Evolutionary conservation across 2,113 vertebrate genomes (phyloP).

Genomic region (Chrysochloris asiatica): DNA sequence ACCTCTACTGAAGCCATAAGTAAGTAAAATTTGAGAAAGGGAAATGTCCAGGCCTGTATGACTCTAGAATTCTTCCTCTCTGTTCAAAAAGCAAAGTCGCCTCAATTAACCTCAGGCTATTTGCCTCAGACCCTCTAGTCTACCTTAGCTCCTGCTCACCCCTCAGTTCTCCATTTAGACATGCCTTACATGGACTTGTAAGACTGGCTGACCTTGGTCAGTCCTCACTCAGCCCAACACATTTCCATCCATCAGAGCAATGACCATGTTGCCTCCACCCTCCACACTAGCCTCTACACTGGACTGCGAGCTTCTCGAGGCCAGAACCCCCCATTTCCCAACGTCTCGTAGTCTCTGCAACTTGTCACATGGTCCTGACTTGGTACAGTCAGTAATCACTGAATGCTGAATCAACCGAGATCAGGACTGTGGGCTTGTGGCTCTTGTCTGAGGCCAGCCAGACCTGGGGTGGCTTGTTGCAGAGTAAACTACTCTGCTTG

Average conservation of each 20-base stretch:
- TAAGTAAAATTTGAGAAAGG: background rate
- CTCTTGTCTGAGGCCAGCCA: background rate
- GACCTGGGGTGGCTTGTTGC: too few species aligned
- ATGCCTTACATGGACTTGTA: background rate
- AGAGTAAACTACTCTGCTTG: background rate
- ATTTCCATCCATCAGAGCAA: background rate
- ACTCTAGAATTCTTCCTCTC: background rate
- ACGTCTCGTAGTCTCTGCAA: background rate
- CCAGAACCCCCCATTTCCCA: background rate
- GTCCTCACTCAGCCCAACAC: background rate
- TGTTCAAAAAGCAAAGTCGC: background rate
- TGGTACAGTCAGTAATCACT: too few species aligned
- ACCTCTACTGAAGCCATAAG: background rate
- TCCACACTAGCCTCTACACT: background rate
- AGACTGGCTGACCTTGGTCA: background rate
- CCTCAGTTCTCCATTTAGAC: background rate
- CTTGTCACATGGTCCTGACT: background rate
- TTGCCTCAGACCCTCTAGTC: background rate
- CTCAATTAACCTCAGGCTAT: background rate
- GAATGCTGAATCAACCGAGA: background rate
- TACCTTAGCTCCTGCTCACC: background rate
- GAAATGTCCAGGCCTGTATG: background rate
- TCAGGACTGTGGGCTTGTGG: fast-evolving
- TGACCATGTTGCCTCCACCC: background rate
- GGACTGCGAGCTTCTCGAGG: background rate